These are phyloP conservation scores for Coilia nasus DNA, from an alignment of 2,797 vertebrate species.

Conservation along the genomic window DNA sequence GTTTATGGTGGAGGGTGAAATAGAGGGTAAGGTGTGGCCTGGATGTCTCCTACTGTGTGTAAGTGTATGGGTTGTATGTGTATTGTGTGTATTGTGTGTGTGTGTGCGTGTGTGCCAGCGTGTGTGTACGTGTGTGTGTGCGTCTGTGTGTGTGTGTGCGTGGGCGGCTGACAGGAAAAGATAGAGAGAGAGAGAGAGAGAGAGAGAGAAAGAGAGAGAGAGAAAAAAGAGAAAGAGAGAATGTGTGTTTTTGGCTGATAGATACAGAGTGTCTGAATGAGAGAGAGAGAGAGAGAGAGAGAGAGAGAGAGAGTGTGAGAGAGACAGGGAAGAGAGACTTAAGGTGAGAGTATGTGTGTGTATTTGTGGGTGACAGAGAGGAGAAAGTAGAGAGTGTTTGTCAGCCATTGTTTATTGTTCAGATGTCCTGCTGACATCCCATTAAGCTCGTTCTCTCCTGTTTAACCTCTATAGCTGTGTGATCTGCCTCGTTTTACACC, in stretches of 20 bases:
- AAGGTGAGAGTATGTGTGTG: not conserved
- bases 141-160: too few relatives aligned
- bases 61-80: too few relatives aligned
- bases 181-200: too few relatives aligned
- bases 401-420: conserved; percentile 67
- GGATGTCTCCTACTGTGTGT: not conserved
- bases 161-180: too few relatives aligned
- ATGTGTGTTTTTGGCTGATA: not conserved
- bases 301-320: too few relatives aligned
- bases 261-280: not conserved
- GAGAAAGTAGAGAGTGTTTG: not conserved
- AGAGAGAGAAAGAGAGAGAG: too few relatives aligned
- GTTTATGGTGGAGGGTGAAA: not conserved
- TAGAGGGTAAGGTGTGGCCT: not conserved
- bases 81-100: not conserved
- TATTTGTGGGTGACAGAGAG: not conserved
- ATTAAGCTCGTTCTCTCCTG: conserved; percentile 64
- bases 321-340: too few relatives aligned
- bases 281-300: too few relatives aligned
- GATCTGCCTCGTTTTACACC: conserved; percentile 46
- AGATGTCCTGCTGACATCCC: conserved; percentile 68
- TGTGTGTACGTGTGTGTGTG: too few relatives aligned
- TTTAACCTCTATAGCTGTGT: conserved; percentile 50
- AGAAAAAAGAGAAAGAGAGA: too few relatives aligned
- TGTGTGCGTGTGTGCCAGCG: not conserved